Conservation (phyloP, 2,888 invertebrate genomes). For the Synergus japonicus region DNA sequence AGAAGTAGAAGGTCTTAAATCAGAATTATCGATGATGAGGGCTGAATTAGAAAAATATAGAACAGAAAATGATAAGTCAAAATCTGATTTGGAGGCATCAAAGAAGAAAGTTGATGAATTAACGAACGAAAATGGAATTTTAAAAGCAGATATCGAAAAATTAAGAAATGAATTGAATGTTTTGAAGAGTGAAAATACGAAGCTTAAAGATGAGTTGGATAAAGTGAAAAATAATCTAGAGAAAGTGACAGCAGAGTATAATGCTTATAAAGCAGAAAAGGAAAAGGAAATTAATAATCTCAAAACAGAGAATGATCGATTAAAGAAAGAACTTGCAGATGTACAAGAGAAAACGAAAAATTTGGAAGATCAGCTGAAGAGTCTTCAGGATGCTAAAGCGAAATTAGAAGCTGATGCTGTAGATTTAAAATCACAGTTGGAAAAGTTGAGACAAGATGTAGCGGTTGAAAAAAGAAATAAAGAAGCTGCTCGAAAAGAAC, state of each 20-base stretch:
- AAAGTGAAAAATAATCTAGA: constrained; percentile 50
- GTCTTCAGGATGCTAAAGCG: constrained; percentile 35
- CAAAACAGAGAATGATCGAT: neutral
- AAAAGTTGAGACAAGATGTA: constrained; percentile 46
- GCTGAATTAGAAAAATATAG: constrained; percentile 51
- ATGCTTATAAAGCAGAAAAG: constrained; percentile 45
- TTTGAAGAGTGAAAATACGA: constrained; percentile 46
- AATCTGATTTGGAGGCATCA: constrained; percentile 45
- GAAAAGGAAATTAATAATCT: constrained; percentile 44
- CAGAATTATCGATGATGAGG: constrained; percentile 49
- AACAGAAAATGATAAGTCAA: constrained; percentile 51
- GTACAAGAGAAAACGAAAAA: constrained; percentile 6
- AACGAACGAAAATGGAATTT: constrained; percentile 11
- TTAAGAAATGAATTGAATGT: constrained; percentile 38
- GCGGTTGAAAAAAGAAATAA: constrained; percentile 49
- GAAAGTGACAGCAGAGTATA: constrained; percentile 49
- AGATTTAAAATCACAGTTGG: constrained; percentile 25
- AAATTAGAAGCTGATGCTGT: constrained; percentile 1
- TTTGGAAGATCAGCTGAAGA: constrained; percentile 34
- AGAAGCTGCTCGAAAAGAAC: constrained; percentile 38
- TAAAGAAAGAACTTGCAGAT: constrained; percentile 28
- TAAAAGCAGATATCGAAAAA: constrained; percentile 31
- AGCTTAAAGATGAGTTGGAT: constrained; percentile 50
- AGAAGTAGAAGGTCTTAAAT: constrained; percentile 53
- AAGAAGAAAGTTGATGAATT: constrained; percentile 43